Evolutionary conservation across 2,797 vertebrate genomes (phyloP), one percentile per base, ranked within the genome.

Genomic region (Odontamblyopus lacepedii): DNA sequence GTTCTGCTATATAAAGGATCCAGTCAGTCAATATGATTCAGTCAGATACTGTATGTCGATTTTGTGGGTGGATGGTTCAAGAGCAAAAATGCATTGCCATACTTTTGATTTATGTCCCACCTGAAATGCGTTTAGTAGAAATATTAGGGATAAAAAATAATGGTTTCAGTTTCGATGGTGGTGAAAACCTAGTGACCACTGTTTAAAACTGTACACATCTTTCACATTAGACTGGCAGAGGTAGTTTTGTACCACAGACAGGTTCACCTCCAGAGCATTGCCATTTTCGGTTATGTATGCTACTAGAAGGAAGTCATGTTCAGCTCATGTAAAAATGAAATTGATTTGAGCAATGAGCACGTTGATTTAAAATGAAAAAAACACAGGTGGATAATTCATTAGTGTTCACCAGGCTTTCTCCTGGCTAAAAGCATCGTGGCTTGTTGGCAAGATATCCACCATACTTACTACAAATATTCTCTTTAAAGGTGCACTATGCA

Each of bases 141-240:
- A 32, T 12, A 6, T 30, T 26, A 50, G 23, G 48, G 27, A 67
- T 48, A 32, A 67, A 6, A 29, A 66, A 16, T 19, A 3, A 30
- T 6, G 15, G 18, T 32, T 30, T 67, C 4, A 53, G 9, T 55
- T 53, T 32, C 5, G 29, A 30, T 30, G 50, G 8, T 67, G 65
- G 16, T 32, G 16, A 26, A 64, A 26, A 18, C 16, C 29, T 19
- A 48, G 23, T 53, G 26, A 29, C 64, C 27, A 66, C 27, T 18
- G 48, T 30, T 7, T 5, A 44, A 44, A 27, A 65, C 23, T 8
- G 7, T 60, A 5, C 12, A 32, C 29, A 35, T 29, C 13, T n/a
- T 67, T 67, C 65, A 67, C 50, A 67, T 67, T 67, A 32, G 11
- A 51, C 18, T 19, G 27, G 18, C 16, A 67, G 65, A 67, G 65